phyloP scores from a whole-genome alignment of 2,797 vertebrate species.

The Microctenopoma stevenorrisi region DNA sequence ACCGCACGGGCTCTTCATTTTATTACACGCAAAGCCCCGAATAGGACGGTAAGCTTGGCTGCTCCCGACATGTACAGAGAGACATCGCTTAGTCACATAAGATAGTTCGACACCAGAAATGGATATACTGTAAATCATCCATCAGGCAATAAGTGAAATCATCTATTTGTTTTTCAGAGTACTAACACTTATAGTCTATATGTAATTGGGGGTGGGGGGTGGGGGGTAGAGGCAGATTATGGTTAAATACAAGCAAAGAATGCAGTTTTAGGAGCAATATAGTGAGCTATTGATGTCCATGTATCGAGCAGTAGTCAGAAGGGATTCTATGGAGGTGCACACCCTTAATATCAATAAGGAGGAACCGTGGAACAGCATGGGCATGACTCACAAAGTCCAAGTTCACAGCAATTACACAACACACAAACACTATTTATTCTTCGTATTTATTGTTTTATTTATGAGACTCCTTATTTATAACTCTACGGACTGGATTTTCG shows the following conservation, averaged over 20 bases:
- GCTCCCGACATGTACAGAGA: slow-evolving; percentile 65
- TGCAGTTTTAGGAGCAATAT: slow-evolving; percentile 45
- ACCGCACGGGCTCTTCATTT: slow-evolving; percentile 34
- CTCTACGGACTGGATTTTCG: slow-evolving; percentile 82
- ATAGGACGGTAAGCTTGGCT: slow-evolving; percentile 10
- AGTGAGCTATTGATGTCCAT: slow-evolving; percentile 47
- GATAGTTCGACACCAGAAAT: slow-evolving; percentile 53
- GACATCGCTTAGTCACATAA: slow-evolving; percentile 51
- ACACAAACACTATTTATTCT: slow-evolving; percentile 82
- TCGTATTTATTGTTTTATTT: slow-evolving; percentile 84
- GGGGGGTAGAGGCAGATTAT: slow-evolving; percentile 44
- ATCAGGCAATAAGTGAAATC: slow-evolving; percentile 84
- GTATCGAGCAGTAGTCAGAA: slow-evolving; percentile 41
- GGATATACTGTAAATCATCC: slow-evolving; percentile 67
- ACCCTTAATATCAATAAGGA: slow-evolving; percentile 41
- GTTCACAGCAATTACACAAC: slow-evolving; percentile 71
- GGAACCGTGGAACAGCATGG: slow-evolving; percentile 33
- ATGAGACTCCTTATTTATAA: slow-evolving; percentile 77
- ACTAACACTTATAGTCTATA: slow-evolving; percentile 74
- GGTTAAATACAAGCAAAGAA: slow-evolving; percentile 47
- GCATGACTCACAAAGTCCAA: slow-evolving; percentile 60
- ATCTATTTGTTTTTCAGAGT: slow-evolving; percentile 80
- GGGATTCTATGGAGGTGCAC: slow-evolving; percentile 30
- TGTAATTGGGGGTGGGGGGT: slow-evolving; percentile 27
- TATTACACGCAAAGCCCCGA: slow-evolving; percentile 41